Evolutionary conservation across 2,797 vertebrate genomes (phyloP).

Genomic region (Amniataba percoides): DNA sequence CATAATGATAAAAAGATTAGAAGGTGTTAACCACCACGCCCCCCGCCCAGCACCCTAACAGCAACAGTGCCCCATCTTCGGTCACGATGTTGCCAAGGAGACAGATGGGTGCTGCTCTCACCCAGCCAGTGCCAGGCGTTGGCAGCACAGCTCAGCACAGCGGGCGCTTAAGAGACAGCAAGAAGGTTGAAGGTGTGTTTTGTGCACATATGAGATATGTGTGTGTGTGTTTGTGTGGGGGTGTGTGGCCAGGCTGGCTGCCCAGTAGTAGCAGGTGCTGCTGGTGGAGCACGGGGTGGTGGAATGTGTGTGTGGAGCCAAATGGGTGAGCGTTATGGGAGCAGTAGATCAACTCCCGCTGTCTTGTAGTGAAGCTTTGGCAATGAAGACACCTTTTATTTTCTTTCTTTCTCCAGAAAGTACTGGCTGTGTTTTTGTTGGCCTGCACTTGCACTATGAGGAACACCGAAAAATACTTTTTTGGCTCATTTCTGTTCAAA

Average conservation of each 20-base stretch:
- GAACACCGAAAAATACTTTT: not conserved
- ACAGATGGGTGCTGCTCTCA: slow-evolving; percentile 50
- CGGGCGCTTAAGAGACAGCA: slow-evolving; percentile 16
- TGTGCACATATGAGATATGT: not conserved
- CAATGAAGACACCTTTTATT: not conserved
- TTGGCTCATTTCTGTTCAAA: not conserved
- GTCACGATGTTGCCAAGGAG: slow-evolving; percentile 54
- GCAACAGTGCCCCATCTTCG: slow-evolving; percentile 18
- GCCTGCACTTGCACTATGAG: not conserved
- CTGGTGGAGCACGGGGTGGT: slow-evolving; percentile 36
- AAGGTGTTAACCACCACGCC: slow-evolving; percentile 12
- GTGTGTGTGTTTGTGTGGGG: slow-evolving; percentile 21
- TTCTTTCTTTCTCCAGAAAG: no score
- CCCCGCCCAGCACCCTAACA: not conserved
- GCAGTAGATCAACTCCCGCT: slow-evolving; percentile 19
- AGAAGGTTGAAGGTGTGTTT: slow-evolving; percentile 7
- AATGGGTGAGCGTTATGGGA: slow-evolving; percentile 11
- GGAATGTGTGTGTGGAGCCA: slow-evolving; percentile 49
- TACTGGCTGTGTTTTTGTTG: not conserved
- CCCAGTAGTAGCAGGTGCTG: slow-evolving; percentile 57
- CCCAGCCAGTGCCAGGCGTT: slow-evolving; percentile 46
- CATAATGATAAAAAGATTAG: slow-evolving; percentile 52
- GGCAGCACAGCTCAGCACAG: slow-evolving; percentile 27
- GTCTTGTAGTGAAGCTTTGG: slow-evolving; percentile 5
- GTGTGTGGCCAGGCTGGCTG: slow-evolving; percentile 16